These are phyloP conservation scores for Spodoptera littoralis DNA, from an alignment of 2,888 invertebrate genomes.

Conservation along the genomic window DNA sequence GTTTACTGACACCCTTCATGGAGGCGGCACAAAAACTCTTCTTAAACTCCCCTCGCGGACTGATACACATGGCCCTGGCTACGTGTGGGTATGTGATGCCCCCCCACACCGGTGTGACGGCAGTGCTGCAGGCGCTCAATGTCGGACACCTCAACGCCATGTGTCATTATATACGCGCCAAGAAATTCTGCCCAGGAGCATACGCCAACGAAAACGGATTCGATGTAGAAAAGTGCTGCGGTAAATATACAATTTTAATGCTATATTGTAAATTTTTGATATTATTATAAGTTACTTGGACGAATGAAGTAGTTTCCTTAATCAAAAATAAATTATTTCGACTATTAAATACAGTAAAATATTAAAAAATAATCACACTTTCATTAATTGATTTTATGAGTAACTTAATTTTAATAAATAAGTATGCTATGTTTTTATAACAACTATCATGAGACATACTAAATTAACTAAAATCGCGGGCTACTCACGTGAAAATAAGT, in stretches of 20 bases:
- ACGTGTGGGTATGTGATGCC: constrained; percentile 51
- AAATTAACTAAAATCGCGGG: too few species aligned
- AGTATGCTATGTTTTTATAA: too few species aligned
- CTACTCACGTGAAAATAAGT: too few species aligned
- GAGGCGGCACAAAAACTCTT: constrained; percentile 1
- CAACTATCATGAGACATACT: too few species aligned
- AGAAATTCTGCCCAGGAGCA: constrained; percentile 60
- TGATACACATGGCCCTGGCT: constrained; percentile 31
- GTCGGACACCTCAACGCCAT: constrained; percentile 65
- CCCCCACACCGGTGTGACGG: constrained; percentile 64
- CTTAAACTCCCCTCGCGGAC: neutral
- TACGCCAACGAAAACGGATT: constrained; percentile 37
- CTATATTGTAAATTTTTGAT: too few species aligned
- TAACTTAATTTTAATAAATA: too few species aligned
- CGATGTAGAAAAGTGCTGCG: constrained; percentile 36
- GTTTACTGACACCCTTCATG: constrained; percentile 59
- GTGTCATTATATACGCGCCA: constrained; percentile 57
- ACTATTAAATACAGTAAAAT: too few species aligned
- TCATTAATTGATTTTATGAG: too few species aligned
- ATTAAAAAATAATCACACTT: too few species aligned
- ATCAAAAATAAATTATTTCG: too few species aligned
- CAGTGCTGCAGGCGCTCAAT: constrained; percentile 39
- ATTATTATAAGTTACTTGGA: too few species aligned
- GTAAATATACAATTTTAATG: neutral
- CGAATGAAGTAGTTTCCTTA: too few species aligned